These are phyloP conservation scores for Drosophila littoralis DNA, from an alignment of 1,140 invertebrate species.

Conservation along the genomic window DNA sequence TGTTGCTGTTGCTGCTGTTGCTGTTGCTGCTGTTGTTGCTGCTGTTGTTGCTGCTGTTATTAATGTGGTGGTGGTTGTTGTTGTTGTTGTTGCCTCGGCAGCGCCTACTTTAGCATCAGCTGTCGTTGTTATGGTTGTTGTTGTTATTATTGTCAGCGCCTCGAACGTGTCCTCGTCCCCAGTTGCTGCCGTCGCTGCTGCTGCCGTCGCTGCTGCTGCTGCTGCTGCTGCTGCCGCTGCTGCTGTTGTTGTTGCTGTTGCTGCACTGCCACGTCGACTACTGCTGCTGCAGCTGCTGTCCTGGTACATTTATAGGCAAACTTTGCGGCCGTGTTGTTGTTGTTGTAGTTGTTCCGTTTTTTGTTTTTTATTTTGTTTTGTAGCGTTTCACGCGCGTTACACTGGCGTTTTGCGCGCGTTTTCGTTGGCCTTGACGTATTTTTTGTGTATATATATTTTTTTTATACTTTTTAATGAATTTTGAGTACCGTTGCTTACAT, in stretches of 20 bases:
- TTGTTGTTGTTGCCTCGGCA: conserved; percentile 38
- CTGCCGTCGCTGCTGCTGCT: conserved; percentile 33
- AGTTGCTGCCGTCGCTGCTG: conserved; percentile 35
- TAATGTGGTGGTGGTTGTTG: conserved; percentile 42
- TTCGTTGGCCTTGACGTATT: background rate
- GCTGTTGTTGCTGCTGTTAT: conserved; percentile 40
- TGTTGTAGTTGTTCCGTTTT: background rate
- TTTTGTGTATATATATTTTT: background rate
- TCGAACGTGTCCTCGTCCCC: conserved; percentile 54
- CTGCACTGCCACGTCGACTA: conserved; percentile 78
- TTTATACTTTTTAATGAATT: conserved; percentile 32
- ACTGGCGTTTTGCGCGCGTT: conserved; percentile 20
- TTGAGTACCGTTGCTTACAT: conserved; percentile 9
- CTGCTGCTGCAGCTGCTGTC: conserved; percentile 83
- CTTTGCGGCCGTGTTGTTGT: conserved; percentile 37
- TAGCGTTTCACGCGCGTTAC: conserved; percentile 14
- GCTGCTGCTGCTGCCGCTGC: conserved; percentile 33
- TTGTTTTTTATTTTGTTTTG: background rate
- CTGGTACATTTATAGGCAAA: conserved; percentile 84
- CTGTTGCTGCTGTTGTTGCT: conserved; percentile 3
- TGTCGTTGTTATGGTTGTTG: conserved; percentile 58
- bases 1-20: conserved; percentile 16
- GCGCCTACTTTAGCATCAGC: conserved; percentile 55
- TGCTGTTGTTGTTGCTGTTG: conserved; percentile 56
- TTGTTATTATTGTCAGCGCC: conserved; percentile 67